A percentile compares a stretch with the other conserved stretches of the same genome.
Evolutionary conservation across 2,113 vertebrate species (phyloP).

Genomic region (Apteryx mantelli): DNA sequence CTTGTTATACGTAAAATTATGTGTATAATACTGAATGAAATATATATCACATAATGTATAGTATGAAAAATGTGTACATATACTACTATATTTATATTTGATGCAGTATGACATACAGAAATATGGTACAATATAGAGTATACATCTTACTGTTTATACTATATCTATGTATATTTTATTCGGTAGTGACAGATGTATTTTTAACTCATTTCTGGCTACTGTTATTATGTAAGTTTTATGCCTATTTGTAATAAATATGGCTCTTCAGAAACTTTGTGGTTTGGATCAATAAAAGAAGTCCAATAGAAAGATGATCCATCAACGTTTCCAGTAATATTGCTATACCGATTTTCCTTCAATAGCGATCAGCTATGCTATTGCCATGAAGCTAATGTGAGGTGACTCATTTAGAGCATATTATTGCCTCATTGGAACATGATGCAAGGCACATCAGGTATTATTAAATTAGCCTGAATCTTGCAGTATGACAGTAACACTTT

Average conservation of each 20-base stretch:
- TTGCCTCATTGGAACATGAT: constrained; percentile 79
- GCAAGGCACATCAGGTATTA: constrained; percentile 76
- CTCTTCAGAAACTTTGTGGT: background rate
- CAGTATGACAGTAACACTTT: constrained; percentile 67
- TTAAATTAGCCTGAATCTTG: constrained; percentile 77
- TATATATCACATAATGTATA: background rate
- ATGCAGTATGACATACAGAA: background rate
- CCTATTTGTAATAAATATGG: constrained; percentile 37
- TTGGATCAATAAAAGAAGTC: constrained; percentile 43
- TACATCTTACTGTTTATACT: background rate
- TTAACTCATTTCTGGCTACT: background rate
- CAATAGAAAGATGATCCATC: constrained; percentile 40
- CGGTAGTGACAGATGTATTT: constrained; percentile 10
- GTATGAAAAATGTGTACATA: background rate
- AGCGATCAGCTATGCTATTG: constrained; percentile 72
- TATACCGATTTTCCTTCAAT: constrained; percentile 55
- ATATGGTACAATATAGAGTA: background rate
- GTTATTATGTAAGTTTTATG: background rate
- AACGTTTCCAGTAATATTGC: constrained; percentile 59
- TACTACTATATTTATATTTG: background rate
- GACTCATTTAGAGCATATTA: constrained; percentile 79
- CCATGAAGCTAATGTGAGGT: constrained; percentile 69
- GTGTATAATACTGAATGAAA: background rate
- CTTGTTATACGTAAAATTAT: background rate
- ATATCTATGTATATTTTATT: background rate